Conservation (phyloP, 2,888 invertebrate species). For the Lacanobia wlatinum region DNA sequence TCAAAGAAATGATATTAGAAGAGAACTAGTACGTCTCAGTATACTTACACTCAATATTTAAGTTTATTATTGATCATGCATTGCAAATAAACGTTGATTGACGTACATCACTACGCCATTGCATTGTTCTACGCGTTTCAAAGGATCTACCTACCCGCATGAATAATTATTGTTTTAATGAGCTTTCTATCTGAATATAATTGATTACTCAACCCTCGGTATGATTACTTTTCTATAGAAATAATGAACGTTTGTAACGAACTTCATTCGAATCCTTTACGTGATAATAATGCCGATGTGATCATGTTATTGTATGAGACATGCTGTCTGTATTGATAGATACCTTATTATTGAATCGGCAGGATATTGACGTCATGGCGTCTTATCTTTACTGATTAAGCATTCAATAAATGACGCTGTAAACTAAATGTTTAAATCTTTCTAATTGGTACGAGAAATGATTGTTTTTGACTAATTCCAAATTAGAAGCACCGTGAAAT, state of each 20-base stretch:
- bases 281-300: constrained; percentile 27
- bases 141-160: constrained; percentile 43
- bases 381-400: constrained; percentile 22
- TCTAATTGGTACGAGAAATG: neutral
- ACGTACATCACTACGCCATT: constrained; percentile 24
- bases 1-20: too few species aligned
- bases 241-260: constrained; percentile 16
- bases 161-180: constrained; percentile 44
- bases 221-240: constrained; percentile 31
- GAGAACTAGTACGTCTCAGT: neutral
- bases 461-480: neutral
- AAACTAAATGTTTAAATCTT: neutral
- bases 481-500: neutral
- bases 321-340: constrained; percentile 26
- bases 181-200: constrained; percentile 55
- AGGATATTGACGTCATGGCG: constrained; percentile 14
- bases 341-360: neutral
- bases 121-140: constrained; percentile 42
- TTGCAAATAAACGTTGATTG: constrained; percentile 5
- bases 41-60: too few species aligned
- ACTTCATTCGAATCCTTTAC: constrained; percentile 19
- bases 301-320: constrained; percentile 31
- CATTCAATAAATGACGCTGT: neutral
- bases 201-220: constrained; percentile 44
- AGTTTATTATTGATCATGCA: too few species aligned